Conservation (phyloP, 2,797 vertebrate species). For the Lagorchestes hirsutus region DNA sequence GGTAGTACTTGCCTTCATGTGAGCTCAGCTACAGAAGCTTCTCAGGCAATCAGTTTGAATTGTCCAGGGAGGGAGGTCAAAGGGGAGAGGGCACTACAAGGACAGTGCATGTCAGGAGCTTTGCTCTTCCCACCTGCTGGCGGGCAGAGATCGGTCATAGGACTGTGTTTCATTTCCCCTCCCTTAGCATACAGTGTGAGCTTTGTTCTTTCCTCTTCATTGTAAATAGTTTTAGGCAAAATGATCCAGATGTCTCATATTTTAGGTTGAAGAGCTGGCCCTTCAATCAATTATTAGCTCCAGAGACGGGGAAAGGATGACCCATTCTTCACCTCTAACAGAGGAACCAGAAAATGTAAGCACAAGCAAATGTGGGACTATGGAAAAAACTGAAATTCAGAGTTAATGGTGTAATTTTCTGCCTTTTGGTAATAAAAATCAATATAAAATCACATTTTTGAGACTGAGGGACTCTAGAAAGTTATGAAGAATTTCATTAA, state of each 20-base stretch:
- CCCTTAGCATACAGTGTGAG: neutral
- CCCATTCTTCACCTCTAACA: fast-evolving
- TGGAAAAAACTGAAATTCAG: neutral
- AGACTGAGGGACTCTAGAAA: constrained; percentile 13
- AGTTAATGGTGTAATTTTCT: neutral
- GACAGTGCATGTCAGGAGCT: neutral
- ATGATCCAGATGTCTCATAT: neutral
- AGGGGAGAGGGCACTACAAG: neutral
- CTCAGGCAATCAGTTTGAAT: neutral
- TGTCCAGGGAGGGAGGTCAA: no score
- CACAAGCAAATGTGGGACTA: neutral
- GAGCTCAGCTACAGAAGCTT: neutral
- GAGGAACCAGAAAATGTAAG: constrained; percentile 79
- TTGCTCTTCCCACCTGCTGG: neutral
- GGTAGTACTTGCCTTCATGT: neutral
- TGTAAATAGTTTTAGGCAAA: constrained; percentile 21
- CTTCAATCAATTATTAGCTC: constrained; percentile 85
- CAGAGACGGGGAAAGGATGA: constrained; percentile 41
- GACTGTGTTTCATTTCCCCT: neutral
- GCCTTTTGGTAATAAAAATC: neutral
- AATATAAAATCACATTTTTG: constrained; percentile 7
- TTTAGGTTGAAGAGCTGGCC: constrained; percentile 86
- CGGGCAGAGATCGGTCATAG: neutral
- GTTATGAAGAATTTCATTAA: neutral
- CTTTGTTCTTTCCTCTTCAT: neutral